Evolutionary conservation across 2,113 vertebrate species (phyloP).

Genomic region (Potamarius usumacintae): DNA sequence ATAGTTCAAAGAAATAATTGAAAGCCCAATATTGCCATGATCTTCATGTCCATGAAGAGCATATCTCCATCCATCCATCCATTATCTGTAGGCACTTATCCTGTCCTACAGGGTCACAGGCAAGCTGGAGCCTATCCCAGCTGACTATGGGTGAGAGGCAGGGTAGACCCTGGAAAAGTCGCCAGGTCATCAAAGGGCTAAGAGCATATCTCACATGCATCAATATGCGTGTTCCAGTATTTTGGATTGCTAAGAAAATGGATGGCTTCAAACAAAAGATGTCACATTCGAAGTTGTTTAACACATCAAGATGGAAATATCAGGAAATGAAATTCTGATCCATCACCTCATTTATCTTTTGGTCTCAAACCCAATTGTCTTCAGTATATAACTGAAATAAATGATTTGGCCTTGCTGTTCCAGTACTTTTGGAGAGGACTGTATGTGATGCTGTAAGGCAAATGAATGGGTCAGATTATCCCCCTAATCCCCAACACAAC

Average conservation of each 20-base stretch:
- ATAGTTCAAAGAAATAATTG: too few species aligned
- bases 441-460: not conserved
- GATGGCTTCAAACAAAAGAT: not conserved
- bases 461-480: not conserved
- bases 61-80: too few species aligned
- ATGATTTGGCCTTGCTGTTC: not conserved
- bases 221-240: not conserved
- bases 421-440: not conserved
- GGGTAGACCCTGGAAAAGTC: too few species aligned
- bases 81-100: too few species aligned
- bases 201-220: too few species aligned
- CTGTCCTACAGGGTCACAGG: too few species aligned
- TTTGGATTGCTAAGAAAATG: not conserved
- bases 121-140: too few species aligned
- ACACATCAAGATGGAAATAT: not conserved
- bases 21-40: too few species aligned
- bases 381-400: not conserved
- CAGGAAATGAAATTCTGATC: not conserved
- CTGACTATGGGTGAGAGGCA: too few species aligned
- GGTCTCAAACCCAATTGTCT: not conserved
- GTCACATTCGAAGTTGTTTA: not conserved
- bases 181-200: too few species aligned
- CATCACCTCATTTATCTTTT: not conserved
- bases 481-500: not conserved
- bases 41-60: too few species aligned